These are phyloP conservation scores for Teleogryllus oceanicus DNA, from an alignment of 2,888 invertebrate species.

Conservation along the genomic window DNA sequence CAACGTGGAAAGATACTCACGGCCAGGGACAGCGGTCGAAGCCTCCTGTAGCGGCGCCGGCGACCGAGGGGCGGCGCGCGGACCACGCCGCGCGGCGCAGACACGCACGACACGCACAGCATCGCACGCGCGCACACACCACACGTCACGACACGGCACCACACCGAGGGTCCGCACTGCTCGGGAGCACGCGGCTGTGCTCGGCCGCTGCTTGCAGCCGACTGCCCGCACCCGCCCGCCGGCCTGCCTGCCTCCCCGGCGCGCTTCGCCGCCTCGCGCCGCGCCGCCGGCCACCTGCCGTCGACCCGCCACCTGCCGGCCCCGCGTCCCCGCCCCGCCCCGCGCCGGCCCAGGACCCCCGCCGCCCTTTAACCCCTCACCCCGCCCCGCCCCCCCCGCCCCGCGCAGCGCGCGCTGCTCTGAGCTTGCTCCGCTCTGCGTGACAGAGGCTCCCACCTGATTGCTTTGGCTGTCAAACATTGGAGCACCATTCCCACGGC, in stretches of 20 bases:
- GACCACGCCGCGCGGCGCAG: background rate
- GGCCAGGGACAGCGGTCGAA: background rate
- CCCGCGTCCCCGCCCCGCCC: background rate
- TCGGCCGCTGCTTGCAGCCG: background rate
- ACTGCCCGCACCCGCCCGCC: background rate
- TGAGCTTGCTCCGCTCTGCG: too few species aligned
- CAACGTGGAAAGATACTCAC: background rate
- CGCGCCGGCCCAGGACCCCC: too few species aligned
- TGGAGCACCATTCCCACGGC: too few species aligned
- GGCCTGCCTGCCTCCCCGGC: background rate
- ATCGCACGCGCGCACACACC: background rate
- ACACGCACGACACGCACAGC: slow-evolving; percentile 6
- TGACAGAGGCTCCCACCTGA: too few species aligned
- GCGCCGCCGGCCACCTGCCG: slow-evolving; percentile 6
- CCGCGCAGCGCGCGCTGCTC: too few species aligned
- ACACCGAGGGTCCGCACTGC: too few species aligned
- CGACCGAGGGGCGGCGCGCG: background rate
- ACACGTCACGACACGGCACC: background rate
- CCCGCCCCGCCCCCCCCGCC: too few species aligned
- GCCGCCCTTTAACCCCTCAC: too few species aligned
- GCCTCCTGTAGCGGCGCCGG: background rate
- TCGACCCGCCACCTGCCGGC: background rate
- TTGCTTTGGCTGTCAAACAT: too few species aligned
- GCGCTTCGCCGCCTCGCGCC: background rate
- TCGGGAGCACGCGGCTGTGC: too few species aligned